These are phyloP conservation scores for Magallana gigas DNA, from an alignment of 1,140 invertebrate species.

Conservation along the genomic window DNA sequence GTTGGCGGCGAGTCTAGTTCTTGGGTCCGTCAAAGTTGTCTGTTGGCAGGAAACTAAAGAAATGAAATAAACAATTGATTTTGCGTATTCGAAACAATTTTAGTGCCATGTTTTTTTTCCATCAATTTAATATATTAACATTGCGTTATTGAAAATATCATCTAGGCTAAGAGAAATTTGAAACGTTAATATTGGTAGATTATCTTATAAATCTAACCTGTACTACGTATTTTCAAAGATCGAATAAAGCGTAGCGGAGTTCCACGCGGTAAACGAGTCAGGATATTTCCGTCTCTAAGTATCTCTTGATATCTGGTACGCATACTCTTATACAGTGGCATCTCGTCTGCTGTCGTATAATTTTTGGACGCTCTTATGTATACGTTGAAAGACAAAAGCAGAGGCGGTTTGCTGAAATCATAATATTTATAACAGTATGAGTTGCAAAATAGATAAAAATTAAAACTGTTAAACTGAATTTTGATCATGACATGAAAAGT, in stretches of 20 bases:
- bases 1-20: constrained; percentile 49
- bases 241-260: constrained; percentile 56
- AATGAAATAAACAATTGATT: constrained; percentile 10
- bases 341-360: constrained; percentile 54
- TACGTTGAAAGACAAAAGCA: constrained; percentile 57
- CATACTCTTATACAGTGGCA: constrained; percentile 54
- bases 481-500: too few relatives aligned
- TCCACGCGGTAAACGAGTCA: constrained; percentile 62
- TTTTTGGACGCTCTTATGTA: constrained; percentile 57
- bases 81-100: too few relatives aligned
- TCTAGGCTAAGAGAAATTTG: not conserved
- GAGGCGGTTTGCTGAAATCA: constrained; percentile 50
- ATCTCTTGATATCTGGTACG: constrained; percentile 54
- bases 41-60: constrained; percentile 57
- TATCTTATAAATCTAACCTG: constrained; percentile 51
- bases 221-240: constrained; percentile 63
- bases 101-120: too few relatives aligned
- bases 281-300: constrained; percentile 53
- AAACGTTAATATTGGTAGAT: not conserved
- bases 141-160: not conserved
- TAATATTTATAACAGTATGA: too few relatives aligned
- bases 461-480: too few relatives aligned
- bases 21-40: constrained; percentile 42
- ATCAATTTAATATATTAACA: not conserved
- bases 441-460: too few relatives aligned